Evolutionary conservation across 2,888 invertebrate genomes (phyloP).

Genomic region (Tenodera sinensis): DNA sequence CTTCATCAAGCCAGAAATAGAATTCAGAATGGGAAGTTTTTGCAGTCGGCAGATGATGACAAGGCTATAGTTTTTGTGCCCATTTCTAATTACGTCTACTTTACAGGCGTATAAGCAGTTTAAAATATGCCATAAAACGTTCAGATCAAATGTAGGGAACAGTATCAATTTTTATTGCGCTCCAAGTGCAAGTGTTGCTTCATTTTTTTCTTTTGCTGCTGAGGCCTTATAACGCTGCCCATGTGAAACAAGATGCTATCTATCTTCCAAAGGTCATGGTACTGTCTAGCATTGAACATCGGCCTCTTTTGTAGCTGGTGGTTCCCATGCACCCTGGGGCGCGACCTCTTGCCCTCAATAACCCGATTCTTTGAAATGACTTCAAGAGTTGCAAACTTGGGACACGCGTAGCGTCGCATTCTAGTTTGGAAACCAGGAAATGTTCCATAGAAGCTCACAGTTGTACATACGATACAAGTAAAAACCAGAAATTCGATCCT

Average conservation of each 20-base stretch:
- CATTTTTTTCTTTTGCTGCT: not conserved
- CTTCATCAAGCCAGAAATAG: not conserved
- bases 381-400: not conserved
- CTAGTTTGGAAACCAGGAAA: not conserved
- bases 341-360: not conserved
- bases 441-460: too few relatives aligned
- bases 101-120: not conserved
- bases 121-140: not conserved
- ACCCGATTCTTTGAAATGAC: not conserved
- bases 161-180: not conserved
- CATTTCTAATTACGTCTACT: not conserved
- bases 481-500: too few relatives aligned
- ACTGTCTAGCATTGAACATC: not conserved
- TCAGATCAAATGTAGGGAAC: not conserved
- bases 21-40: not conserved
- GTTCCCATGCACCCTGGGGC: not conserved
- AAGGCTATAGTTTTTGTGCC: not conserved
- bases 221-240: not conserved
- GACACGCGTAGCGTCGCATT: not conserved
- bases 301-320: not conserved
- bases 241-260: not conserved
- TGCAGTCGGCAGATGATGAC: not conserved
- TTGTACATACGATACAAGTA: too few relatives aligned
- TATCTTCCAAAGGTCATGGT: not conserved
- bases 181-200: not conserved